These are phyloP conservation scores for Tipula unca DNA, from an alignment of 2,888 invertebrate genomes.

Conservation along the genomic window DNA sequence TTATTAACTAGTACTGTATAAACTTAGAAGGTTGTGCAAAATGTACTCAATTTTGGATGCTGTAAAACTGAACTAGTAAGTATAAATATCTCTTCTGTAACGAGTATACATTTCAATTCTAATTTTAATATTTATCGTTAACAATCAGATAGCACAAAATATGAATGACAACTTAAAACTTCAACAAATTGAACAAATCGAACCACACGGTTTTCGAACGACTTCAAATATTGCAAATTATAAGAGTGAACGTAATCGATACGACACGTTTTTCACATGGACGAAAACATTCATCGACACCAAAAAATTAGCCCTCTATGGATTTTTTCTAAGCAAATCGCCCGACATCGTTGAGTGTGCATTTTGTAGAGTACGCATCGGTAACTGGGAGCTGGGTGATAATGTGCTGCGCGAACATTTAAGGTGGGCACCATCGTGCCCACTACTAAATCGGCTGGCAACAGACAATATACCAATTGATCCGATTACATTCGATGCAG, in stretches of 20 bases:
- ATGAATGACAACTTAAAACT: not conserved
- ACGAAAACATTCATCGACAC: constrained; percentile 46
- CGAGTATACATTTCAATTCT: not conserved
- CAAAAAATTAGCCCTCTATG: constrained; percentile 62
- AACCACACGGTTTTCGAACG: not conserved
- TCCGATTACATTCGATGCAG: constrained; percentile 30
- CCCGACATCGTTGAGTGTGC: constrained; percentile 73
- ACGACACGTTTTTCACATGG: constrained; percentile 61
- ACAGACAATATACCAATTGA: constrained; percentile 56
- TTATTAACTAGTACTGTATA: not conserved
- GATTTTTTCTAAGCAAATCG: constrained; percentile 73
- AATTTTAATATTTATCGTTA: not conserved
- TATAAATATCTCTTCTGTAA: too few species aligned
- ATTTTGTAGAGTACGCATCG: constrained; percentile 71
- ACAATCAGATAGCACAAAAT: not conserved
- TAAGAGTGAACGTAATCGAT: constrained; percentile 50
- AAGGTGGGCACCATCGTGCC: constrained; percentile 72
- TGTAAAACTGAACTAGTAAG: not conserved
- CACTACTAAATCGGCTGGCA: constrained; percentile 56
- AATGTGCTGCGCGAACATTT: constrained; percentile 69
- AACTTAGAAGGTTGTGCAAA: not conserved
- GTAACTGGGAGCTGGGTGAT: constrained; percentile 72
- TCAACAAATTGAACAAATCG: not conserved
- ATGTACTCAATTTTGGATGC: not conserved
- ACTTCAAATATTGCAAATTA: not conserved